Evolutionary conservation across 2,113 vertebrate species (phyloP), one percentile per base, ranked within the genome.

Genomic region (Dasypus novemcinctus): DNA sequence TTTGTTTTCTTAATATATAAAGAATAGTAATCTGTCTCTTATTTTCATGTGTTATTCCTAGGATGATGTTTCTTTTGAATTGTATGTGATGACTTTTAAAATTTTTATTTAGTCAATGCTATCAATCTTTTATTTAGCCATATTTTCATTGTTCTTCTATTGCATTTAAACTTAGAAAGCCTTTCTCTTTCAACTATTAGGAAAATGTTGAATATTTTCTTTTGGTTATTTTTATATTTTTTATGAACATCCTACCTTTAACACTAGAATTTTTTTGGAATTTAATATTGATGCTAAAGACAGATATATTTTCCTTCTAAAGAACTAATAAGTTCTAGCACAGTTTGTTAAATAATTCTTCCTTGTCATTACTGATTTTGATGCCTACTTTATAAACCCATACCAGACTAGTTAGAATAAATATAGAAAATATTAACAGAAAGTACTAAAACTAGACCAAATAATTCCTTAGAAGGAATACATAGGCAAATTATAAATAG

Each of bases 361-460:
- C 38, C 61, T 82, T 82, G n/a, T 82, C 31, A 46, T 75, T 33
- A 75, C 59, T 92, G 69, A 92, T 69, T 87, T 92, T 92, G n/a
- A 61, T 78, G 31, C 41, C 63, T 52, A 61, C 4, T 68, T 90
- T 78, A 78, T 90, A 86, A 90, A 81, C 41, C 4, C 80, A 21
- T 76, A 7, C 41, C 66, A 76, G 61, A 59, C 80, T 71, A 61
- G n/a, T 75, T 80, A 92, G 10, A 87, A 0, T 83, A 74, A 79
- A 90, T 85, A n/a, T 93, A 80, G 49, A 74, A 14, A 93, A 27
- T 74, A 54, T 66, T 33, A 61, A 41, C 49, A 84, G 41, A 66
- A 90, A 41, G 10, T 81, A 64, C 66, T 75, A 36, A 61, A 64
- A 21, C 81, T 31, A 61, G 7, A 1, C 23, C 20, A 61, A 52